These are phyloP conservation scores for Tortricodes alternella DNA, from an alignment of 2,888 invertebrate species.

Conservation along the genomic window DNA sequence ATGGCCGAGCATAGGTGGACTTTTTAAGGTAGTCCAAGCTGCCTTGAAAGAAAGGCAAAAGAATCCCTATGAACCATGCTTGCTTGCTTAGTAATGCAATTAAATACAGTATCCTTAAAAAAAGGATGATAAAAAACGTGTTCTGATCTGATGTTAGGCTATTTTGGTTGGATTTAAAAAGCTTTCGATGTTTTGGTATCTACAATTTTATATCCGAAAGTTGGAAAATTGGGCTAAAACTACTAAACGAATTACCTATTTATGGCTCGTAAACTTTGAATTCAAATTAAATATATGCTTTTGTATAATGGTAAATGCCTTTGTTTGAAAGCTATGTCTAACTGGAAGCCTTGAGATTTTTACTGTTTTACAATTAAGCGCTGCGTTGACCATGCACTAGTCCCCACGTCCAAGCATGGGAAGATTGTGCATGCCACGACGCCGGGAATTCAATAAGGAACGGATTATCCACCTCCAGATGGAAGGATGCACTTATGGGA, in stretches of 20 bases:
- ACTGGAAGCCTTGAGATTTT: neutral
- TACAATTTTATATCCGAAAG: no score
- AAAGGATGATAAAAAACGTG: neutral
- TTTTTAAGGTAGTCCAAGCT: conserved; percentile 6
- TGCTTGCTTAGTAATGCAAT: conserved; percentile 6
- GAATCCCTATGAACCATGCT: conserved; percentile 23
- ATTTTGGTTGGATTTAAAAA: no score
- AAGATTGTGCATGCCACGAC: conserved; percentile 40
- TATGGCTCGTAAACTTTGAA: no score
- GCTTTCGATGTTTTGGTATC: no score
- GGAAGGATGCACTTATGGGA: conserved; percentile 16
- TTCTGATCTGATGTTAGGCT: neutral
- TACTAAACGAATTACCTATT: no score
- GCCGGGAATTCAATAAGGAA: conserved; percentile 71
- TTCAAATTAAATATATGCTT: no score
- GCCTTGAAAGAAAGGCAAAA: conserved; percentile 18
- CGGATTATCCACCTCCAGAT: conserved; percentile 49
- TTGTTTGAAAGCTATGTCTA: no score
- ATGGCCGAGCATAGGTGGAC: neutral
- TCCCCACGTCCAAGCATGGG: conserved; percentile 12
- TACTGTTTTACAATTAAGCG: conserved; percentile 5
- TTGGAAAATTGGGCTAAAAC: no score
- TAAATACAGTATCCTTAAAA: neutral
- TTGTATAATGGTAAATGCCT: no score
- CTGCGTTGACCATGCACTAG: neutral